A percentile compares a stretch with the other conserved stretches of the same genome.
Conservation (phyloP, 2,113 vertebrate genomes). For the Grammomys dolichurus region DNA sequence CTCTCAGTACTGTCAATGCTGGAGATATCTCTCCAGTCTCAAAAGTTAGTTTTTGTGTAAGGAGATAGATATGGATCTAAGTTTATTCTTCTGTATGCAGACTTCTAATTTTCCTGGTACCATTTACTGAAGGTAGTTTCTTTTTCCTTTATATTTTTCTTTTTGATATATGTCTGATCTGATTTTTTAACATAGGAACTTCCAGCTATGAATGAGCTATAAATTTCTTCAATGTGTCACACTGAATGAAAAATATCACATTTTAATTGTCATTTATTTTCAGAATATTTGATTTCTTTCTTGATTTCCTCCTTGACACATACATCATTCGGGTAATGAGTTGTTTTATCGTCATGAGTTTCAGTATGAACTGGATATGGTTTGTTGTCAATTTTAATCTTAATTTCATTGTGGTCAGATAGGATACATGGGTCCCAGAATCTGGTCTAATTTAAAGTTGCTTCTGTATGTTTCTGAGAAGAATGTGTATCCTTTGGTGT, state of each 20-base stretch:
- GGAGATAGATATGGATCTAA: not conserved
- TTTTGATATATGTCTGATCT: not conserved
- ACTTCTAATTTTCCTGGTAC: not conserved
- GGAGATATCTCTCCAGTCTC: too few relatives aligned
- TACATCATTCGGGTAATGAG: not conserved
- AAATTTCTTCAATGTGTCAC: not conserved
- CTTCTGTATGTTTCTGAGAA: not conserved
- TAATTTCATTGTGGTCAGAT: not conserved
- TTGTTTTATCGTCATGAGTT: not conserved
- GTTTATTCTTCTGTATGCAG: not conserved
- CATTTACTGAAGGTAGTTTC: not conserved
- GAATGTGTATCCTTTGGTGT: not conserved
- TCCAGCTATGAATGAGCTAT: not conserved
- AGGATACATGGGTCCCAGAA: not conserved
- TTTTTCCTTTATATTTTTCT: not conserved
- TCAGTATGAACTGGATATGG: not conserved
- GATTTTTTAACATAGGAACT: not conserved
- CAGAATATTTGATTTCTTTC: not conserved
- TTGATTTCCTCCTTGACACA: not conserved
- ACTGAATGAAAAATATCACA: not conserved
- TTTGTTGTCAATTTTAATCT: not conserved
- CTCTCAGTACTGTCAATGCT: too few relatives aligned
- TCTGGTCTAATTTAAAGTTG: not conserved
- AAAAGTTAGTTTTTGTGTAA: not conserved
- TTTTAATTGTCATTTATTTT: not conserved